These are phyloP conservation scores for Coregonus suidteri DNA, from an alignment of 2,797 vertebrate genomes.

Conservation along the genomic window DNA sequence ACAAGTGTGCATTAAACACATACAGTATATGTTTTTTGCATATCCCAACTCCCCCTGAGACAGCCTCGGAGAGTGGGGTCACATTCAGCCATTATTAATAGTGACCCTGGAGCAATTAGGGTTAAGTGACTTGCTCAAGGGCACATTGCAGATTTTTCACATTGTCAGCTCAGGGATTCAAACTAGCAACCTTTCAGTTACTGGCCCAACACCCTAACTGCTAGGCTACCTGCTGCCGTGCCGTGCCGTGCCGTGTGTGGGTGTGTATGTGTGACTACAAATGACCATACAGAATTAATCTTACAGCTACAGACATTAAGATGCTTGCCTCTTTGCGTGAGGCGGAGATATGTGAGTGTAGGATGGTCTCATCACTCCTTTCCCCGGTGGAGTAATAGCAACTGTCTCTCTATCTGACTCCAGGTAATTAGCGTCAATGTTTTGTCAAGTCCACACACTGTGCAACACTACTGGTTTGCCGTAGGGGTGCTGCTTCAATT, in stretches of 20 bases:
- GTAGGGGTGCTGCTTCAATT: neutral
- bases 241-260: neutral
- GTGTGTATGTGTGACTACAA: neutral
- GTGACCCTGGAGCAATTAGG: too few relatives aligned
- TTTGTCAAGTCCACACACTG: neutral
- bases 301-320: neutral
- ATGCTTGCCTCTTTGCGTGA: neutral
- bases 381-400: neutral
- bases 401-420: neutral
- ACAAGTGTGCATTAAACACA: neutral
- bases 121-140: too few relatives aligned
- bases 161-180: too few relatives aligned
- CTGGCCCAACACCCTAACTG: too few relatives aligned
- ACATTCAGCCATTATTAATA: too few relatives aligned
- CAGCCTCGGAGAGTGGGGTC: too few relatives aligned
- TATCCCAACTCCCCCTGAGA: too few relatives aligned
- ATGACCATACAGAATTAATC: neutral
- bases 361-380: neutral
- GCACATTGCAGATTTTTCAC: too few relatives aligned
- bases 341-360: neutral
- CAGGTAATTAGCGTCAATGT: neutral
- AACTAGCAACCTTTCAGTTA: too few relatives aligned
- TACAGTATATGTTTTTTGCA: too few relatives aligned
- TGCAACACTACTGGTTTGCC: neutral
- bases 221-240: neutral